These are phyloP conservation scores for Cecropterus lyciades DNA, from an alignment of 1,140 invertebrate genomes.

Conservation along the genomic window DNA sequence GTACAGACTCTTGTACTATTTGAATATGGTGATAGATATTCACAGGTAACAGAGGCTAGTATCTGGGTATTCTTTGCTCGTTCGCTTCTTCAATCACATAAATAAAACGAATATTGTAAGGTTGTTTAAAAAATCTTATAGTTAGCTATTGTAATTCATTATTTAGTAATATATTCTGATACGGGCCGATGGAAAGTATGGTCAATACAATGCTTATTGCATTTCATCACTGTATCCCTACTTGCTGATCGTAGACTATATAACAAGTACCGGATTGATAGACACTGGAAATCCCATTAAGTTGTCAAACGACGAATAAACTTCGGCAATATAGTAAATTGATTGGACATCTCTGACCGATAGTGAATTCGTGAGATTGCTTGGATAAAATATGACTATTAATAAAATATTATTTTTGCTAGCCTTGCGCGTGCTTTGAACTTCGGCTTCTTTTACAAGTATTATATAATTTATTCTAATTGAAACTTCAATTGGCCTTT, in stretches of 20 bases:
- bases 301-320: slow-evolving; percentile 70
- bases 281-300: slow-evolving; percentile 66
- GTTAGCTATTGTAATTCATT: no score
- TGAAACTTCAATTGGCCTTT: neutral
- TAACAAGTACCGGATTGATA: slow-evolving; percentile 42
- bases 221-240: no score
- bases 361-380: slow-evolving; percentile 36
- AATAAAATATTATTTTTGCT: slow-evolving; percentile 15
- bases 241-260: neutral
- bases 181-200: no score
- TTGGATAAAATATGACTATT: slow-evolving; percentile 34
- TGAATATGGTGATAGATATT: no score
- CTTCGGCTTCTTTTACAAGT: neutral
- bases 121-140: no score
- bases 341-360: slow-evolving; percentile 42
- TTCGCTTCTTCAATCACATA: no score
- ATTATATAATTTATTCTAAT: neutral
- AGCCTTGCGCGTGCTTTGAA: neutral
- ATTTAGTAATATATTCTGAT: no score
- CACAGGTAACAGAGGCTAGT: no score
- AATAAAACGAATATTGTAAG: no score
- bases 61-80: no score
- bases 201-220: no score
- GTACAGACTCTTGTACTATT: no score
- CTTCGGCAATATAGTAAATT: slow-evolving; percentile 56